A percentile compares a stretch with the other conserved stretches of the same genome.
phyloP scores from a whole-genome alignment of 2,888 invertebrate genomes.

The Trichopria drosophilae region DNA sequence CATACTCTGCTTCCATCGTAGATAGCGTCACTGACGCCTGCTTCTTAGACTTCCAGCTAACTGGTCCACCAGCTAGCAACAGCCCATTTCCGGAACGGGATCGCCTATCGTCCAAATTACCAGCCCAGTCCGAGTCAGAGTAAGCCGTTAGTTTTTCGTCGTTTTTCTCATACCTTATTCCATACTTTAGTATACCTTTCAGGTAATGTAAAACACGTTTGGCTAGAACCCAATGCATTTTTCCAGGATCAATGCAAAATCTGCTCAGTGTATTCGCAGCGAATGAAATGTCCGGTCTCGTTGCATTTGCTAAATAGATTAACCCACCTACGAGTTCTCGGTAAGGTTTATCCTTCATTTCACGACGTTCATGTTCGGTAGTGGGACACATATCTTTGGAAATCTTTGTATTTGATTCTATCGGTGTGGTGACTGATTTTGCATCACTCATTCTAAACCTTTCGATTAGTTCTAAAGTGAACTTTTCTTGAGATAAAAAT shows the following conservation, averaged over 20 bases:
- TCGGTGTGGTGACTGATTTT: conserved; percentile 23
- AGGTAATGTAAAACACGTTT: conserved; percentile 20
- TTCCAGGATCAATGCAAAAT: conserved; percentile 16
- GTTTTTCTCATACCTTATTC: conserved; percentile 13
- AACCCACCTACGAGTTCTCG: conserved; percentile 25
- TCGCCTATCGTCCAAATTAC: conserved; percentile 18
- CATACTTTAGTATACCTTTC: conserved; percentile 13
- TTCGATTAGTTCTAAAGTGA: conserved; percentile 12
- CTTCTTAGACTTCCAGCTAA: conserved; percentile 10
- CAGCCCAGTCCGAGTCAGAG: conserved; percentile 27
- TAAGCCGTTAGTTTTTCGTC: conserved; percentile 11
- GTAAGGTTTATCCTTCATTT: conserved; percentile 19
- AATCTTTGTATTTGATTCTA: conserved; percentile 21
- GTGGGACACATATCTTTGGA: conserved; percentile 7
- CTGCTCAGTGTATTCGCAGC: conserved; percentile 26
- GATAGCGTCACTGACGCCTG: no score
- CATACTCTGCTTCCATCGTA: no score
- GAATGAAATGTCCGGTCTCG: conserved; percentile 31
- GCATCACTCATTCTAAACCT: conserved; percentile 17
- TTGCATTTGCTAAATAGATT: conserved; percentile 28
- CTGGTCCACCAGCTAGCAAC: conserved; percentile 3
- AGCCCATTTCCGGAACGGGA: conserved; percentile 23
- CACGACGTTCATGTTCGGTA: conserved; percentile 1
- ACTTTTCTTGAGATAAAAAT: conserved; percentile 22
- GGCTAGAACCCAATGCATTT: conserved; percentile 19